phyloP scores from a whole-genome alignment of 1,140 invertebrate species.

The Sminthurides bifidus region DNA sequence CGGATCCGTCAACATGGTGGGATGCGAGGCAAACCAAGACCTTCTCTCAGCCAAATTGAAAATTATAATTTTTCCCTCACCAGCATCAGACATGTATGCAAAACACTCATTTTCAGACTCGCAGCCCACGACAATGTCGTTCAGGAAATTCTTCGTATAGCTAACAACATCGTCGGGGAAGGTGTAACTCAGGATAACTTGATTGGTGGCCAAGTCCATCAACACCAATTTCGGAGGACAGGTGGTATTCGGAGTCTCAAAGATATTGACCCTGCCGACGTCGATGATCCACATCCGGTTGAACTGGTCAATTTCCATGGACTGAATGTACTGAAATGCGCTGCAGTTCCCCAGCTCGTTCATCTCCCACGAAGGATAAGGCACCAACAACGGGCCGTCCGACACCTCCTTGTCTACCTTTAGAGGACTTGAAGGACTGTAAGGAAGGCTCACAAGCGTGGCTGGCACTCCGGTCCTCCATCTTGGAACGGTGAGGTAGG shows the following conservation, averaged over 20 bases:
- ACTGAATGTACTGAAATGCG: constrained; percentile 62
- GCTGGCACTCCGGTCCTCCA: constrained; percentile 57
- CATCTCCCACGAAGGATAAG: constrained; percentile 69
- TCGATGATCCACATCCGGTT: constrained; percentile 63
- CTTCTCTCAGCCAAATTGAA: constrained; percentile 47
- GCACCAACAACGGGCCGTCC: constrained; percentile 35
- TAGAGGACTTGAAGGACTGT: background rate
- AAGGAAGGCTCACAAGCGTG: constrained; percentile 50
- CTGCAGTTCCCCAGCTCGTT: constrained; percentile 54
- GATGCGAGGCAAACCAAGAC: constrained; percentile 50
- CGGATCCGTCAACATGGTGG: constrained; percentile 5
- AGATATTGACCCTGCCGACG: constrained; percentile 47
- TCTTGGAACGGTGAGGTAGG: constrained; percentile 60
- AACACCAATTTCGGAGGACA: constrained; percentile 68
- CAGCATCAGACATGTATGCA: constrained; percentile 43
- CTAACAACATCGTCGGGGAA: constrained; percentile 37
- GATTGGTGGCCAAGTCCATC: constrained; percentile 59
- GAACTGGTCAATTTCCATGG: constrained; percentile 56
- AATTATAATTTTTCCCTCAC: constrained; percentile 46
- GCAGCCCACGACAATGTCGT: constrained; percentile 35
- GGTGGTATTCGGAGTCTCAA: constrained; percentile 51
- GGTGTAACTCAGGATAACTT: constrained; percentile 46
- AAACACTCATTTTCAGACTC: constrained; percentile 33
- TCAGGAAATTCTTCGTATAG: constrained; percentile 1
- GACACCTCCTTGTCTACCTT: background rate